Evolutionary conservation across 2,888 invertebrate species (phyloP).

Genomic region (Lepidochitona cinerea): DNA sequence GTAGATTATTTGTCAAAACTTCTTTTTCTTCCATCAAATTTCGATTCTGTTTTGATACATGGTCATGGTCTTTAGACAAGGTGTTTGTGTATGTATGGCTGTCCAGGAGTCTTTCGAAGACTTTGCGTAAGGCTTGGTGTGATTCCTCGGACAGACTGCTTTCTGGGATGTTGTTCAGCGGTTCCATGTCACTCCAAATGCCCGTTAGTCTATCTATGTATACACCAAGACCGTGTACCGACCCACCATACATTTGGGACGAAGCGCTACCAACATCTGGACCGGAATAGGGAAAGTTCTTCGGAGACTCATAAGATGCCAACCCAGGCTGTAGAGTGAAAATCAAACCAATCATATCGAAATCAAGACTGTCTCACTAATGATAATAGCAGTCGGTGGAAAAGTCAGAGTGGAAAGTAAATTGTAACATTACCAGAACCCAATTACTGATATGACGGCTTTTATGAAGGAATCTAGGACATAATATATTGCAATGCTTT

Average conservation of each 20-base stretch:
- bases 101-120: background rate
- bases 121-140: background rate
- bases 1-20: background rate
- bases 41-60: background rate
- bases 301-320: background rate
- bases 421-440: too few relatives aligned
- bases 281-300: background rate
- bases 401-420: too few relatives aligned
- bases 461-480: too few relatives aligned
- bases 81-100: background rate
- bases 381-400: background rate
- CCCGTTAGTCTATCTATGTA: background rate
- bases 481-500: too few relatives aligned
- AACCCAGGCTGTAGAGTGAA: background rate
- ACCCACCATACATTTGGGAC: background rate
- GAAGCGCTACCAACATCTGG: background rate
- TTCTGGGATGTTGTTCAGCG: background rate
- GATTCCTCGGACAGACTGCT: background rate
- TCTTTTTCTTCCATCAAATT: background rate
- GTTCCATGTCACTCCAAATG: background rate
- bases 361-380: background rate
- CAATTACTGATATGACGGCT: too few relatives aligned
- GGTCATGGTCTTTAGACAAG: background rate
- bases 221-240: background rate
- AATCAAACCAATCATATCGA: background rate